phyloP scores from a whole-genome alignment of 2,113 vertebrate species.

The Phycodurus eques region DNA sequence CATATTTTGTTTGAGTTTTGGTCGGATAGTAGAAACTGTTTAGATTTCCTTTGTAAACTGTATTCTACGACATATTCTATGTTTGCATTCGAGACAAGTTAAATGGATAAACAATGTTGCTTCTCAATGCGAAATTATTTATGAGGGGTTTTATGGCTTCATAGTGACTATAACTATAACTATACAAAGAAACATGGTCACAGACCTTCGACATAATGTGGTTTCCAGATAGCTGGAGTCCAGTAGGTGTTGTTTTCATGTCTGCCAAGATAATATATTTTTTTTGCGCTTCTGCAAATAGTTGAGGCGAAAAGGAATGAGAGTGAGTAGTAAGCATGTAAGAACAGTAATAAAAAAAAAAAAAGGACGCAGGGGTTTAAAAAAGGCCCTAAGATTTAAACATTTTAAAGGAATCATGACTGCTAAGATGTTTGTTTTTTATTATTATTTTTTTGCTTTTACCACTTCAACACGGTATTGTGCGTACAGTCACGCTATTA shows the following conservation, averaged over 20 bases:
- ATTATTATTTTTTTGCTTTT: not conserved
- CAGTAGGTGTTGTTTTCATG: conserved; percentile 30
- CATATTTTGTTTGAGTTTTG: not conserved
- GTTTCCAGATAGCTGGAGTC: conserved; percentile 19
- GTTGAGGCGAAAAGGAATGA: conserved; percentile 38
- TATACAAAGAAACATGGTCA: conserved; percentile 16
- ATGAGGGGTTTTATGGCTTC: not conserved
- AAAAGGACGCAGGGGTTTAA: conserved; percentile 9
- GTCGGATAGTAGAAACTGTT: not conserved
- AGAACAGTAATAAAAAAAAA: conserved; percentile 38
- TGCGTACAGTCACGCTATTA: not conserved
- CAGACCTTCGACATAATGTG: conserved; percentile 19
- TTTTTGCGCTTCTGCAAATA: conserved; percentile 43
- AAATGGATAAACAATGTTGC: not conserved
- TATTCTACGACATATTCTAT: not conserved
- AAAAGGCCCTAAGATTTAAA: conserved; percentile 17
- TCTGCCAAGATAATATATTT: conserved; percentile 29
- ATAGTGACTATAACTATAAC: not conserved
- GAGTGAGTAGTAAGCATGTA: conserved; percentile 52
- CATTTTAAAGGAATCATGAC: not conserved
- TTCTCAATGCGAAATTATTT: not conserved
- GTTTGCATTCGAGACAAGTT: not conserved
- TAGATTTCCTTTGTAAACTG: not conserved
- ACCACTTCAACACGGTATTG: not conserved
- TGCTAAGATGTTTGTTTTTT: not conserved